Percentiles rank a stretch among this genome's conserved stretches.
Evolutionary conservation across 2,113 vertebrate genomes (phyloP).

Genomic region (Paracanthobrama guichenoti): DNA sequence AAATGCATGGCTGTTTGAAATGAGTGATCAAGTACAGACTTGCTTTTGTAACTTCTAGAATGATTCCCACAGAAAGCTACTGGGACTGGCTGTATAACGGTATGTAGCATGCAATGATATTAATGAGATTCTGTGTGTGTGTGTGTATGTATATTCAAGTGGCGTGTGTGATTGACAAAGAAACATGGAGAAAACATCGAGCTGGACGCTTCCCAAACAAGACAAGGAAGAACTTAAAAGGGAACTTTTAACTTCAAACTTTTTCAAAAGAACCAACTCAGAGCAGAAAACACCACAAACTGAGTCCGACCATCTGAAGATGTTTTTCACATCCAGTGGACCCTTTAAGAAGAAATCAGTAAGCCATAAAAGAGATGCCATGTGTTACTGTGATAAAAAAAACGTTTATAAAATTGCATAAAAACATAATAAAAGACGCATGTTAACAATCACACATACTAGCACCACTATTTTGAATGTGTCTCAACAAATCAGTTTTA

Average conservation of each 20-base stretch:
- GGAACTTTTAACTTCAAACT: neutral
- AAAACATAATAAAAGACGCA: no score
- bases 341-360: neutral
- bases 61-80: neutral
- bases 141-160: neutral
- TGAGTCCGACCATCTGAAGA: neutral
- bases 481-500: no score
- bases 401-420: no score
- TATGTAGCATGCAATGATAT: neutral
- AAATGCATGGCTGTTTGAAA: slow-evolving; percentile 33
- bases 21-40: neutral
- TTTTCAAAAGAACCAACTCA: neutral
- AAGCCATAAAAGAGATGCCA: neutral
- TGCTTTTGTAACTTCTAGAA: slow-evolving; percentile 8
- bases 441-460: no score
- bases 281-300: neutral
- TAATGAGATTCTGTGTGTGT: neutral
- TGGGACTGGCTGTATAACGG: neutral
- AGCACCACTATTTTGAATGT: no score
- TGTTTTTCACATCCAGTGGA: neutral
- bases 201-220: neutral
- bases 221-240: neutral
- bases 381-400: neutral
- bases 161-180: neutral
- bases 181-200: neutral